Base-by-base conservation (phyloP, 1,140 invertebrate genomes). In the Macrobrachium rosenbergii region DNA sequence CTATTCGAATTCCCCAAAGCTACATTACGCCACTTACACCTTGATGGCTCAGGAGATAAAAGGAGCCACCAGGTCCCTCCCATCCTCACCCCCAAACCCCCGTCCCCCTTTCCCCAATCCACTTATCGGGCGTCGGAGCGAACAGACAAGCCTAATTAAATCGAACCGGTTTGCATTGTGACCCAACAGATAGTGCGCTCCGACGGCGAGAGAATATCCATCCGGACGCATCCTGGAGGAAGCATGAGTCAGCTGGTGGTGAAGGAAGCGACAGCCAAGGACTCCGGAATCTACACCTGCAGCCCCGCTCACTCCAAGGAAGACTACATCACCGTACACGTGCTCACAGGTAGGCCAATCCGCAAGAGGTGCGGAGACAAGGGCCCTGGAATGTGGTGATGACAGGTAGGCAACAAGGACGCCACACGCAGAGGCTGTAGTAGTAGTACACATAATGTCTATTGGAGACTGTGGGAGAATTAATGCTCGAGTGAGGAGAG, bases 201-300 rank as follows among this genome's bases (percentile, higher is more conserved):
- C 60, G 89, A 89, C 67, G 87, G 86, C 11, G 63, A 86, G 16
- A 58, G 89, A 45, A 82, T 89, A 43, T 88, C 75, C 63, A 87
- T 89, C 19, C 73, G 69, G 60, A 89, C 84, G 0, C 79, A 85
- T 43, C 87, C 88, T 78, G 89, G 83, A 17, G n/a, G 75, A 19
- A 88, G 86, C n/a, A 43, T 89, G 60, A 89, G 89, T 60, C 89
- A 89, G 87, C 79, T 88, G 21, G 82, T 89, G 69, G 89, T 89
- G 82, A 88, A 59, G 82, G 72, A 88, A 59, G 89, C 89, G 12
- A 58, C 45, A 17, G 78, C 89, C 19, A 37, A 45, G 10, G 86
- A 89, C 89, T 84, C 86, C 10, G 89, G 89, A 19, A 78, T 89
- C 11, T 89, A 89, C 83, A 88, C 89, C 60, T 88, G 86, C 79